phyloP scores from a whole-genome alignment of 2,797 vertebrate genomes.

The Clarias fuscus region DNA sequence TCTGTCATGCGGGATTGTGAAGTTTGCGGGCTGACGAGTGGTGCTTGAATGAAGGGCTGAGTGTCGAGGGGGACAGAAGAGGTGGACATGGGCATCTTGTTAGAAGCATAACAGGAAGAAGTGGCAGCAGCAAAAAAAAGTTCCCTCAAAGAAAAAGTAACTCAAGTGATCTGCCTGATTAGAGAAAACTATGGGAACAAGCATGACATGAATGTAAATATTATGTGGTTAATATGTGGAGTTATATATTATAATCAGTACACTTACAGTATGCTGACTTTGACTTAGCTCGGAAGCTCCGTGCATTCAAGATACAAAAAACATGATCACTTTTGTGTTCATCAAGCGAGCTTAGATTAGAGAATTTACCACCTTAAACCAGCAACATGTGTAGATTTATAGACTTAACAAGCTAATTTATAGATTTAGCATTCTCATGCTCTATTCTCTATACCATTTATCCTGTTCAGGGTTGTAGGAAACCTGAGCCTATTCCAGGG shows the following conservation, averaged over 20 bases:
- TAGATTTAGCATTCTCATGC: too few species aligned
- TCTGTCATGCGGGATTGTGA: constrained; percentile 47
- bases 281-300: neutral
- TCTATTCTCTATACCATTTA: too few species aligned
- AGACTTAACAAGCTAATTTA: neutral
- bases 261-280: neutral
- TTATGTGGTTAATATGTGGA: neutral
- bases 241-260: neutral
- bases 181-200: neutral
- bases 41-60: constrained; percentile 52
- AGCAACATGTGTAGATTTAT: neutral
- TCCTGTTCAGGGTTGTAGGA: too few species aligned
- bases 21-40: constrained; percentile 58
- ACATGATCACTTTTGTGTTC: neutral
- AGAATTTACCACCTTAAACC: neutral
- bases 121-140: constrained; percentile 12
- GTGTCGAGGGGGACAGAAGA: constrained; percentile 21
- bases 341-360: neutral
- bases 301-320: too few species aligned
- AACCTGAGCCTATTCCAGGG: too few species aligned
- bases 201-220: neutral
- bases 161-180: constrained; percentile 5
- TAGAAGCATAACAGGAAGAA: constrained; percentile 30
- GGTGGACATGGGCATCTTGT: constrained; percentile 38
- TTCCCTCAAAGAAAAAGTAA: constrained; percentile 5